These are phyloP conservation scores for Sitta europaea DNA, from an alignment of 2,113 vertebrate genomes.

Conservation along the genomic window DNA sequence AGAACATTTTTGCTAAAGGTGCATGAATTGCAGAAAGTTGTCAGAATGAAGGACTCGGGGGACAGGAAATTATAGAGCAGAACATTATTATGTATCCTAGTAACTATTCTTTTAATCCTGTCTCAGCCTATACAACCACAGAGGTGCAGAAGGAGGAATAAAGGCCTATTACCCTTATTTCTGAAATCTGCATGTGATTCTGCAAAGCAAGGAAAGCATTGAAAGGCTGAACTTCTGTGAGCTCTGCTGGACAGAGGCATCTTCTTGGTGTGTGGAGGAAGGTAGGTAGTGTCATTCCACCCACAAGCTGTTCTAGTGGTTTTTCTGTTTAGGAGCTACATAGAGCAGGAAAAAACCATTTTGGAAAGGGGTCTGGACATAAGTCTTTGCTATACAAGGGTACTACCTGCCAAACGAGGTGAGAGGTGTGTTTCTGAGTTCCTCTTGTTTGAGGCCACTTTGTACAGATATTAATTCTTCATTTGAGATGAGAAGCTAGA, in stretches of 20 bases:
- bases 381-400: background rate
- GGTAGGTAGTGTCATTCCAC: background rate
- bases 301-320: background rate
- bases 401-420: background rate
- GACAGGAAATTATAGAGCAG: conserved; percentile 45
- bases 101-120: conserved; percentile 30
- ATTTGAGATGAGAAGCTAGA: background rate
- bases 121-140: background rate
- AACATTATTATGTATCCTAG: conserved; percentile 36
- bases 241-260: background rate
- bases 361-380: background rate
- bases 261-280: background rate
- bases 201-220: background rate
- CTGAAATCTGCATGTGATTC: background rate
- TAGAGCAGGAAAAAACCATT: background rate
- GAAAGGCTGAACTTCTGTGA: background rate
- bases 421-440: background rate
- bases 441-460: background rate
- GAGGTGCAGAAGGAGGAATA: background rate
- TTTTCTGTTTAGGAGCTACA: background rate
- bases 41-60: conserved; percentile 15
- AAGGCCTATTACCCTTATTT: background rate
- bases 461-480: background rate
- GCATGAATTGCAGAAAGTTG: conserved; percentile 10
- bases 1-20: background rate